Evolutionary conservation across 1,140 invertebrate genomes (phyloP).

Genomic region (Spodoptera litura): DNA sequence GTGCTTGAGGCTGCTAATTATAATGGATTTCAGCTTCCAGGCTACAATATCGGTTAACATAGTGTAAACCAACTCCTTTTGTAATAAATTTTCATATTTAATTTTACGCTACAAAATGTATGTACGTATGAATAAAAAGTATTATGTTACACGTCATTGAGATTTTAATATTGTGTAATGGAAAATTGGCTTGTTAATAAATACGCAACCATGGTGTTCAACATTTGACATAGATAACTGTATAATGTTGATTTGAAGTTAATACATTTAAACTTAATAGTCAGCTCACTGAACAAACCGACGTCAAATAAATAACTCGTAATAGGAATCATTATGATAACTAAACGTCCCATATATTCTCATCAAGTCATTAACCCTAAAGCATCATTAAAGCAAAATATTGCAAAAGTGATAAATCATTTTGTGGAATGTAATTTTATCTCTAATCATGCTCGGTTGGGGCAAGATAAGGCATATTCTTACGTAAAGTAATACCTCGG

Average conservation of each 20-base stretch:
- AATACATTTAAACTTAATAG: too few relatives aligned
- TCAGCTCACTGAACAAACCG: too few relatives aligned
- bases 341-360: neutral
- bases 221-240: too few relatives aligned
- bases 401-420: slow-evolving; percentile 27
- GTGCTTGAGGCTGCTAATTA: slow-evolving; percentile 12
- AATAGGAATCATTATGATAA: neutral
- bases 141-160: neutral
- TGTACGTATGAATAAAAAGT: neutral
- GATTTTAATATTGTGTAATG: too few relatives aligned
- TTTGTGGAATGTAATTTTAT: neutral
- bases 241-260: too few relatives aligned
- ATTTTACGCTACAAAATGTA: neutral
- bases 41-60: neutral
- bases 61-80: slow-evolving; percentile 3
- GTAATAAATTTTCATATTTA: slow-evolving; percentile 6
- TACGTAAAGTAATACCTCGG: slow-evolving; percentile 11
- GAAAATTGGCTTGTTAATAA: too few relatives aligned
- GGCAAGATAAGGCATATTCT: slow-evolving; percentile 16
- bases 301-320: too few relatives aligned
- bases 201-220: too few relatives aligned
- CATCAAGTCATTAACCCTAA: neutral
- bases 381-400: neutral
- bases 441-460: neutral
- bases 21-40: slow-evolving; percentile 8